Percentiles rank a stretch among this genome's conserved stretches.
Conservation (phyloP, 2,888 invertebrate species). For the Conus canariensis region DNA sequence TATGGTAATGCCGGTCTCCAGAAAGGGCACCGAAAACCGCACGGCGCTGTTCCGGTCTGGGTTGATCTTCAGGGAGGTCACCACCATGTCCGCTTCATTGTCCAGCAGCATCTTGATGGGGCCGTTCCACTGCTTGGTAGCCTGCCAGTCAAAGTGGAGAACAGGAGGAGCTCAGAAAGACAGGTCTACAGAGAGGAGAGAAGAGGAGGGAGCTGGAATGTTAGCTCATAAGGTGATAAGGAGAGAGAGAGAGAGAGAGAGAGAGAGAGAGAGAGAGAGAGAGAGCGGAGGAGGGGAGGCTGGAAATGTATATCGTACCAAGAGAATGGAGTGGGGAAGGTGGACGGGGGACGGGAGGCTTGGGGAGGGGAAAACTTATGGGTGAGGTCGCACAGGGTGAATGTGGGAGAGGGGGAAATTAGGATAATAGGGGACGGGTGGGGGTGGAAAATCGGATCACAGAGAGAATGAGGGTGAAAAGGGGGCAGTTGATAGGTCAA, state of each 20-base stretch:
- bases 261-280: not conserved
- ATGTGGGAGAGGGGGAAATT: no score
- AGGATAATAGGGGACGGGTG: no score
- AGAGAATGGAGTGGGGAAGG: no score
- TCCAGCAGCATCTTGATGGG: conserved; percentile 74
- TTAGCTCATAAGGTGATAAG: no score
- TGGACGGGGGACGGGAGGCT: no score
- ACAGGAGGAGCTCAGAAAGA: not conserved
- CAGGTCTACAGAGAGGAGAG: not conserved
- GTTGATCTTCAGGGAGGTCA: conserved; percentile 78
- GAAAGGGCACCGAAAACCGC: conserved; percentile 76
- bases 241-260: not conserved
- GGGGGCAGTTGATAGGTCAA: no score
- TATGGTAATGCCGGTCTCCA: conserved; percentile 79
- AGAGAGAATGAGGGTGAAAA: no score
- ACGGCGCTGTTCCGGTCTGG: conserved; percentile 72
- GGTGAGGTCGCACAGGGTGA: no score
- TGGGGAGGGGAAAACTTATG: no score
- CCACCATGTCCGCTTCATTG: conserved; percentile 75
- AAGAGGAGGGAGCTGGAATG: not conserved
- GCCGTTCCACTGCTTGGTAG: conserved; percentile 75
- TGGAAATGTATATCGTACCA: not conserved
- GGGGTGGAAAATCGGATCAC: no score
- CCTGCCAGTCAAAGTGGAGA: conserved; percentile 41
- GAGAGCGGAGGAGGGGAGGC: not conserved